Base-by-base conservation (phyloP, 2,888 invertebrate species). In the Drosophila flavopinicola region DNA sequence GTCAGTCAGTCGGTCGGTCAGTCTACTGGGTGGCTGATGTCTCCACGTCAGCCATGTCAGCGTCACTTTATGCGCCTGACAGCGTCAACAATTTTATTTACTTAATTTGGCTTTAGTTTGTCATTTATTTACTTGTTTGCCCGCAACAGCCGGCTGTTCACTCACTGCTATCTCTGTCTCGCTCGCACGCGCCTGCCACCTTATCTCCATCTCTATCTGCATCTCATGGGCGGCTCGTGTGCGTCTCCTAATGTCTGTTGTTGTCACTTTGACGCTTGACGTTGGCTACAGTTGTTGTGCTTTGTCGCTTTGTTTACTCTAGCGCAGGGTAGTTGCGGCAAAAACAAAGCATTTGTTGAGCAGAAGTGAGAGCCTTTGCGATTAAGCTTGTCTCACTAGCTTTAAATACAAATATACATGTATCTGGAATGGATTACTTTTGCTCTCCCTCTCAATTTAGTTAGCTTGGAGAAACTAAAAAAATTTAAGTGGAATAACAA, bases 71-170 rank as follows among this genome's bases (percentile, higher is more conserved):
- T 85, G 82, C 65, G 65, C 49, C 83, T 85, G 79, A 77, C 78
- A 79, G 79, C 76, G 72, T 66, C 78, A 84, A 85, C 79, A 84
- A 84, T 84, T 86, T 86, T 86, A 86, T 85, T 82, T 84, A 86
- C 86, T 85, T 86, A 86, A 84, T 84, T 84, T 84, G 85, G 80
- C 82, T 86, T 84, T 86, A 82, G 85, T 86, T 84, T 84, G 86
- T 84, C 82, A 84, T 80, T 84, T 84, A 85, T 83, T 85, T 78
- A 84, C 84, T 85, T 84, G 71, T 73, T 78, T 67, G 71, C 73
- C 73, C 68, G 57, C 76, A 72, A 66, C 80, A 68, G 60, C 44
- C 52, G 15, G 32, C 38, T 41, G 29, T 51, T n/a, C n/a, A n/a
- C n/a, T n/a, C n/a, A n/a, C n/a, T n/a, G n/a, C 41, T 42, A 23